phyloP scores from a whole-genome alignment of 1,140 invertebrate species.

The Steinernema khuongi region DNA sequence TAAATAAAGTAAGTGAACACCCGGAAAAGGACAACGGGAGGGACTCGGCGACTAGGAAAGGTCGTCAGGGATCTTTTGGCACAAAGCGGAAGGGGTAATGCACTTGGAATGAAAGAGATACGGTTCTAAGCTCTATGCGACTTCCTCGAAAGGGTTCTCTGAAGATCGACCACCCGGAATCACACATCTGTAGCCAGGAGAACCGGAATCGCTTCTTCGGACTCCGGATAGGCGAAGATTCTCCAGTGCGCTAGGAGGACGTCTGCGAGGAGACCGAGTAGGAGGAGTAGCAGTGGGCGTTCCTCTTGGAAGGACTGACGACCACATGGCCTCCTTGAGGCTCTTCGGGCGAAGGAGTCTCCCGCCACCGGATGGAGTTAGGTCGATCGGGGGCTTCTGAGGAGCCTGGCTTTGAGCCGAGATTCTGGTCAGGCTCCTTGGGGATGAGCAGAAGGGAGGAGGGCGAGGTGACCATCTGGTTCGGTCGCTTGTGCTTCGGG shows the following conservation, averaged over 20 bases:
- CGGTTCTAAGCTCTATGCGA: too few relatives aligned
- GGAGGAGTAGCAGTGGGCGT: not conserved
- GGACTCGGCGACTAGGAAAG: too few relatives aligned
- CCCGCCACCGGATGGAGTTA: not conserved
- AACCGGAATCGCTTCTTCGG: too few relatives aligned
- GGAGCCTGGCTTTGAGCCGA: too few relatives aligned
- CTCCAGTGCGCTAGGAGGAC: not conserved
- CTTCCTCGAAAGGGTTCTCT: too few relatives aligned
- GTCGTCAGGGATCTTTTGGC: too few relatives aligned
- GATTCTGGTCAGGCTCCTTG: not conserved
- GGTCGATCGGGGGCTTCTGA: not conserved
- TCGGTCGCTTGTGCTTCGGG: not conserved
- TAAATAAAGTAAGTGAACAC: too few relatives aligned
- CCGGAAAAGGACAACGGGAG: too few relatives aligned
- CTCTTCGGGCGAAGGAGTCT: not conserved
- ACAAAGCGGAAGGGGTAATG: too few relatives aligned
- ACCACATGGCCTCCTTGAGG: not conserved
- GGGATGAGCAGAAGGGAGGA: not conserved
- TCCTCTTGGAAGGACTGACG: not conserved
- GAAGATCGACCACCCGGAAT: too few relatives aligned
- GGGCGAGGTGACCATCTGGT: not conserved
- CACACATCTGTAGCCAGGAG: too few relatives aligned
- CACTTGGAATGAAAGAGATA: constrained; percentile 14
- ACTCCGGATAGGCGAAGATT: too few relatives aligned
- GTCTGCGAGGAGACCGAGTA: not conserved